A percentile compares a stretch with the other conserved stretches of the same genome.
Conservation (phyloP, 2,113 vertebrate species). For the Nicator chloris region DNA sequence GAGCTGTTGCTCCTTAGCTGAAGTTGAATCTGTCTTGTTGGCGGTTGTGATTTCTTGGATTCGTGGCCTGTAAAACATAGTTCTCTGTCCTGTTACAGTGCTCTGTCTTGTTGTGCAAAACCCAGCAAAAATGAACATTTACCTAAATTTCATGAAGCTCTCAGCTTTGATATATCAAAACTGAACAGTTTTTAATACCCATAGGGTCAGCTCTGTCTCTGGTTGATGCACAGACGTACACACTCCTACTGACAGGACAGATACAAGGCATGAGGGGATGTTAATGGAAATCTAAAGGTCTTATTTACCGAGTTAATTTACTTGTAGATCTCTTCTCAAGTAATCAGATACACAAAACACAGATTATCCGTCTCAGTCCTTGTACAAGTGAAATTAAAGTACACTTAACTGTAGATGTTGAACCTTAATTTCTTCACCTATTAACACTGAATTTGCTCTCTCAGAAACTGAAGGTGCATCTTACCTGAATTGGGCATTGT, state of each 20-base stretch:
- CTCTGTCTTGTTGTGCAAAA: not conserved
- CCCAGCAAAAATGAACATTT: not conserved
- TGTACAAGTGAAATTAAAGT: not conserved
- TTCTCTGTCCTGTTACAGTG: not conserved
- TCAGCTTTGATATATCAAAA: not conserved
- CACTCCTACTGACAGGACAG: not conserved
- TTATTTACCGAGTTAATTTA: not conserved
- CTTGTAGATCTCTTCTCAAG: not conserved
- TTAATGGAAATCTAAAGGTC: not conserved
- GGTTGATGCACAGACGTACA: not conserved
- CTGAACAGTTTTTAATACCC: not conserved
- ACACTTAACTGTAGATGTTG: not conserved
- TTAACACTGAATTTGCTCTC: not conserved
- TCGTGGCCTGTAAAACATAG: not conserved
- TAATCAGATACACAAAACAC: not conserved
- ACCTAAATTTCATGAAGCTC: not conserved
- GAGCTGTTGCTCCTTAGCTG: not conserved
- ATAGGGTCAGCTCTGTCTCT: not conserved
- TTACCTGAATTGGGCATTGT: slow-evolving; percentile 92
- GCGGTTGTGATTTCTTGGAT: not conserved
- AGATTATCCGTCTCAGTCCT: not conserved
- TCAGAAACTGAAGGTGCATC: not conserved
- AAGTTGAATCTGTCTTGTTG: not conserved
- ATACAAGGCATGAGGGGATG: not conserved
- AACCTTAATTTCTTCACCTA: not conserved